Conservation (phyloP, 1,140 invertebrate genomes). For the Macrocentrus cingulum region DNA sequence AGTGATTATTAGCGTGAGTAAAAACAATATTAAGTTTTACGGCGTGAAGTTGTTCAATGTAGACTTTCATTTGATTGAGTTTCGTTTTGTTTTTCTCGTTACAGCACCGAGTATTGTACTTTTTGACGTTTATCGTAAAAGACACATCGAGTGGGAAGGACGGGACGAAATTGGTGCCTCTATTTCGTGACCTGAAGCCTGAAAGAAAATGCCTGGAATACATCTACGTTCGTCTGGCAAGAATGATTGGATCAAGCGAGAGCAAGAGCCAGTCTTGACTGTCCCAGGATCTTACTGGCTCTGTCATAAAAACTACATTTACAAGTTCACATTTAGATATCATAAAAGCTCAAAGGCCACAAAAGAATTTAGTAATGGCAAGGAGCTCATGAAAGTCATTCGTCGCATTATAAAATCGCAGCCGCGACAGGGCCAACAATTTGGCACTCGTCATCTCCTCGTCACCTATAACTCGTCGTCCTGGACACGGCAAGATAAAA, state of each 20-base stretch:
- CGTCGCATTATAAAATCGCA: slow-evolving; percentile 51
- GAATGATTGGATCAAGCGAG: slow-evolving; percentile 45
- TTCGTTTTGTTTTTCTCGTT: slow-evolving; percentile 4
- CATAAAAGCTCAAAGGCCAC: slow-evolving; percentile 41
- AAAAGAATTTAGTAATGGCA: slow-evolving; percentile 42
- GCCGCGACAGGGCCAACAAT: slow-evolving; percentile 51
- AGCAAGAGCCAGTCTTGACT: slow-evolving; percentile 45
- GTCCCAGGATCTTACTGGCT: slow-evolving; percentile 56
- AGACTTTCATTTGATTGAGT: neutral
- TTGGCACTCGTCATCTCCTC: slow-evolving; percentile 50
- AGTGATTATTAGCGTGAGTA: slow-evolving; percentile 62
- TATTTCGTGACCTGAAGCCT: slow-evolving; percentile 51
- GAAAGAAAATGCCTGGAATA: slow-evolving; percentile 59
- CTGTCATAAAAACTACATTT: slow-evolving; percentile 53
- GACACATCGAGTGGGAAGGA: slow-evolving; percentile 41
- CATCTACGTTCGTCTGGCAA: slow-evolving; percentile 52
- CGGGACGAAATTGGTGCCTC: slow-evolving; percentile 45
- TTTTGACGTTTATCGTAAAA: slow-evolving; percentile 47
- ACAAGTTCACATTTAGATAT: slow-evolving; percentile 55
- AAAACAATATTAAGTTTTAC: neutral
- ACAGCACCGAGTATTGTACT: slow-evolving; percentile 53
- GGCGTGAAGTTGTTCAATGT: neutral
- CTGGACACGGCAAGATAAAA: slow-evolving; percentile 53
- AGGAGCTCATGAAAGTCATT: slow-evolving; percentile 54
- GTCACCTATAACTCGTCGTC: slow-evolving; percentile 48